Evolutionary conservation across 2,888 invertebrate species (phyloP).

Genomic region (Euzetes globulus): DNA sequence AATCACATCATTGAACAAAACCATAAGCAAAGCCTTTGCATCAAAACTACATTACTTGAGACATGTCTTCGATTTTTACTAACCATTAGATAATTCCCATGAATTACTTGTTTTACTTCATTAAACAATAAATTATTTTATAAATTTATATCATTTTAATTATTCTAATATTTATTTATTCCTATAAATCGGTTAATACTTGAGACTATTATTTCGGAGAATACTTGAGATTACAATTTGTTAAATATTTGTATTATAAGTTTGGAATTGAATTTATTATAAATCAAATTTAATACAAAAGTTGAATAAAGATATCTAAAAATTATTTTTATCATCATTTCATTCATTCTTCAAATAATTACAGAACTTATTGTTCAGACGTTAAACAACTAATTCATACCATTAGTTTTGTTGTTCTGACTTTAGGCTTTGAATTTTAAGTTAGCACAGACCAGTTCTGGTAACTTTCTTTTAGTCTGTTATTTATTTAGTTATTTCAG

Average conservation of each 20-base stretch:
- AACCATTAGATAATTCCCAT: neutral
- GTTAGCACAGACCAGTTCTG: no score
- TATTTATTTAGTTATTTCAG: no score
- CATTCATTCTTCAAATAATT: no score
- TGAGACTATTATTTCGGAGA: no score
- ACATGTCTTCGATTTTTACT: neutral
- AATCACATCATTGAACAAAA: conserved; percentile 45
- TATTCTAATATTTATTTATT: neutral
- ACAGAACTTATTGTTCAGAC: no score
- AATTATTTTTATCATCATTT: no score
- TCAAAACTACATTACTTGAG: neutral
- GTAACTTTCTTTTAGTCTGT: no score
- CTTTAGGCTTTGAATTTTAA: no score
- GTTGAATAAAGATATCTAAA: neutral
- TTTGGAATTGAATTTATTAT: neutral
- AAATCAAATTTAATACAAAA: neutral
- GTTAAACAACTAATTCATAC: no score
- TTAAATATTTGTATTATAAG: neutral
- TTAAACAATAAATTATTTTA: neutral
- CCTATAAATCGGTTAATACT: neutral
- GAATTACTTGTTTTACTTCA: neutral
- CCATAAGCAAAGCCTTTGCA: neutral
- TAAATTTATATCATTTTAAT: no score
- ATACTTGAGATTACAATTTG: neutral
- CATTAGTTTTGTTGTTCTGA: no score